These are phyloP conservation scores for Steatocranus sp. DNA, from an alignment of 2,797 vertebrate genomes.

Conservation along the genomic window DNA sequence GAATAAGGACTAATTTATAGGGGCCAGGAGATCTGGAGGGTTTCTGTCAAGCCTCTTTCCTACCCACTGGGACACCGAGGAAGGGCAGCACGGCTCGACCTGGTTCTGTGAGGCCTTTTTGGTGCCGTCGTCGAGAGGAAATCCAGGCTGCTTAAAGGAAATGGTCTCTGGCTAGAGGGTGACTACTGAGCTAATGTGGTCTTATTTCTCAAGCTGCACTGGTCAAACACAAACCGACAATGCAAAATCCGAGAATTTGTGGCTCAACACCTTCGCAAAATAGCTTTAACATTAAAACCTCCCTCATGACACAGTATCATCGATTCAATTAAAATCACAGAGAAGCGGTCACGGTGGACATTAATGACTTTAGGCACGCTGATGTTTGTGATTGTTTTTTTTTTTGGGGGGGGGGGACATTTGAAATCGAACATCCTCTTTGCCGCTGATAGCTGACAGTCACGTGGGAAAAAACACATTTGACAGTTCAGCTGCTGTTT, in stretches of 20 bases:
- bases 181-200: slow-evolving; percentile 11
- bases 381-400: slow-evolving; percentile 41
- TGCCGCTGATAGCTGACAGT: slow-evolving; percentile 16
- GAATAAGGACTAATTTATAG: slow-evolving; percentile 53
- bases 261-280: slow-evolving; percentile 56
- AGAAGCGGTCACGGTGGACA: slow-evolving; percentile 61
- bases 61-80: slow-evolving; percentile 7
- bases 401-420: not conserved
- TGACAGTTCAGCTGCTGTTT: slow-evolving; percentile 6
- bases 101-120: slow-evolving; percentile 30
- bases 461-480: slow-evolving; percentile 2
- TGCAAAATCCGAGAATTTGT: slow-evolving; percentile 67
- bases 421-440: slow-evolving; percentile 14
- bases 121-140: slow-evolving; percentile 7
- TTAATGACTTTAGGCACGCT: slow-evolving; percentile 64
- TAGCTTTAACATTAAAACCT: slow-evolving; percentile 43
- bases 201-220: slow-evolving; percentile 31
- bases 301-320: slow-evolving; percentile 32
- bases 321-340: slow-evolving; percentile 62
- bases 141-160: slow-evolving; percentile 10
- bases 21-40: slow-evolving; percentile 30
- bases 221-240: slow-evolving; percentile 47
- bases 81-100: not conserved
- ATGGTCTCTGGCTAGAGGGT: slow-evolving; percentile 1
- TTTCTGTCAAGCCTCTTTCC: slow-evolving; percentile 27